Evolutionary conservation across 2,888 invertebrate genomes (phyloP).

Genomic region (Suillia variegata): DNA sequence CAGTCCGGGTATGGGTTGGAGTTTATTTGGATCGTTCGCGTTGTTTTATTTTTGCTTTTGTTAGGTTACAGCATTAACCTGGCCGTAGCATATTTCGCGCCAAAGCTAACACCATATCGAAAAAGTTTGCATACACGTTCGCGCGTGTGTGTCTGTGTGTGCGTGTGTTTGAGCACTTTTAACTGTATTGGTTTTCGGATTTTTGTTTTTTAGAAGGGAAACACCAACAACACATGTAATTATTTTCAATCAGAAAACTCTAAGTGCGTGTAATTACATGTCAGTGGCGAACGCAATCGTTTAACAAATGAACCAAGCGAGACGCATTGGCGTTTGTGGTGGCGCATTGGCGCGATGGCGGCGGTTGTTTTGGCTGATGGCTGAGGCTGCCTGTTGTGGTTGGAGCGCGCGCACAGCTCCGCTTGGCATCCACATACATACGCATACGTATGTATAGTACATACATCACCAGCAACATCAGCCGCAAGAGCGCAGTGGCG

Average conservation of each 20-base stretch:
- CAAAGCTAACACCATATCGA: conserved; percentile 25
- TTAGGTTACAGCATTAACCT: not conserved
- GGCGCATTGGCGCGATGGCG: not conserved
- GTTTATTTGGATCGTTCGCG: too few species aligned
- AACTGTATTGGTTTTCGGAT: not conserved
- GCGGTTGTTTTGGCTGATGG: not conserved
- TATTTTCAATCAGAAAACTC: conserved; percentile 44
- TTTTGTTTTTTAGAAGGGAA: too few species aligned
- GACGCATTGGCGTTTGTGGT: not conserved
- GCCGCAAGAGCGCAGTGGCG: too few species aligned
- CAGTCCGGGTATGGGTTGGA: too few species aligned
- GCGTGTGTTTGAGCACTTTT: not conserved
- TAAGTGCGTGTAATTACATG: conserved; percentile 49
- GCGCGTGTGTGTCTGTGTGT: not conserved
- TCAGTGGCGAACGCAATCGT: conserved; percentile 37
- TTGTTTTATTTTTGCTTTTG: not conserved
- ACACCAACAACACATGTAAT: conserved; percentile 34
- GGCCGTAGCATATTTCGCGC: conserved; percentile 24
- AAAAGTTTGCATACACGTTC: not conserved
- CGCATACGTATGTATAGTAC: too few species aligned
- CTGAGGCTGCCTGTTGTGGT: not conserved
- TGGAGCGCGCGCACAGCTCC: not conserved
- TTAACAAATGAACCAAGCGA: conserved; percentile 29
- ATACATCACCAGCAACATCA: too few species aligned
- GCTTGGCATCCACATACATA: too few species aligned